Evolutionary conservation across 2,888 invertebrate species (phyloP).

Genomic region (Galerucella nymphaeae): DNA sequence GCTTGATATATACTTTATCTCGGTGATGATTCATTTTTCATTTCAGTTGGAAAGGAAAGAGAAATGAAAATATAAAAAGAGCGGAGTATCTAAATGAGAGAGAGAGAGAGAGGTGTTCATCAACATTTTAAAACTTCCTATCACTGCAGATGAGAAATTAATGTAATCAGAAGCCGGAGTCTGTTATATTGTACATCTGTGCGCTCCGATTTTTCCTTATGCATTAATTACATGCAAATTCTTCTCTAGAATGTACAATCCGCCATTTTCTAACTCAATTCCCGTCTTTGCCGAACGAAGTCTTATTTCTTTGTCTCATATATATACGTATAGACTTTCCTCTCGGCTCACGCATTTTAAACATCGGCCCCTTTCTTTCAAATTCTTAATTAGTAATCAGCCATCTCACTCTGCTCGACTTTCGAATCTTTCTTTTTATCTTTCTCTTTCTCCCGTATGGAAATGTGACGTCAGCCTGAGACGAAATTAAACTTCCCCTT

Average conservation of each 20-base stretch:
- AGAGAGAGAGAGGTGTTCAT: constrained; percentile 39
- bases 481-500: constrained; percentile 48
- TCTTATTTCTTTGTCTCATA: constrained; percentile 66
- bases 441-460: constrained; percentile 68
- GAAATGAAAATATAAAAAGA: constrained; percentile 12
- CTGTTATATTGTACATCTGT: constrained; percentile 62
- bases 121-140: constrained; percentile 45
- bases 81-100: neutral
- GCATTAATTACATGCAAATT: constrained; percentile 67
- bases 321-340: constrained; percentile 60
- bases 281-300: constrained; percentile 59
- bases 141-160: constrained; percentile 50
- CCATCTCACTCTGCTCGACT: constrained; percentile 65
- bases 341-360: constrained; percentile 67
- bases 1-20: neutral
- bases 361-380: constrained; percentile 72
- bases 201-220: constrained; percentile 65
- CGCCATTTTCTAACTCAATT: constrained; percentile 66
- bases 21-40: constrained; percentile 7
- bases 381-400: constrained; percentile 78
- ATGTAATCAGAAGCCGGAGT: constrained; percentile 46
- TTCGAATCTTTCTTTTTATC: constrained; percentile 46
- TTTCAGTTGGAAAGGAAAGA: neutral
- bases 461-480: constrained; percentile 63
- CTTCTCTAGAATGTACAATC: constrained; percentile 65